These are phyloP conservation scores for Dilophus febrilis DNA, from an alignment of 2,888 invertebrate genomes.

Conservation along the genomic window DNA sequence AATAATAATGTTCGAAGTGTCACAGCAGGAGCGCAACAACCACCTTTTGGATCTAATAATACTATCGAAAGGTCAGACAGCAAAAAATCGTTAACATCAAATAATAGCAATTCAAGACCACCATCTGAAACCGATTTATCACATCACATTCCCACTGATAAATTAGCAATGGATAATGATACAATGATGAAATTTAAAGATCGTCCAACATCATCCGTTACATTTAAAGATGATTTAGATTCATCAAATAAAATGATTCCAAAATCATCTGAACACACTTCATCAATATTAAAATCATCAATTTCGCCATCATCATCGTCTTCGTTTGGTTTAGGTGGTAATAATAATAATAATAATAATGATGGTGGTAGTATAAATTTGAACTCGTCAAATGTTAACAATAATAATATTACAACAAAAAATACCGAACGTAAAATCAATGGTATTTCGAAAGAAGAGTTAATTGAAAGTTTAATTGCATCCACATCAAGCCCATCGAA, in stretches of 20 bases:
- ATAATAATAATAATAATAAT: too few relatives aligned
- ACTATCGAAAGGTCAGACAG: slow-evolving; percentile 6
- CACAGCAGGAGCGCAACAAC: too few relatives aligned
- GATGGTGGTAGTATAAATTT: too few relatives aligned
- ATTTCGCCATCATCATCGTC: background rate
- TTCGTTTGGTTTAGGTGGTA: background rate
- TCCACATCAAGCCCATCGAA: background rate
- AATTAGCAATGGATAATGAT: too few relatives aligned
- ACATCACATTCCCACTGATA: background rate
- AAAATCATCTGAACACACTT: background rate
- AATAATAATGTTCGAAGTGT: too few relatives aligned
- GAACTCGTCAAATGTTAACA: too few relatives aligned
- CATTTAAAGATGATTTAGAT: background rate
- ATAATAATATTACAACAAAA: too few relatives aligned
- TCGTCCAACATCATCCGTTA: background rate
- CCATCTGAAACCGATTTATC: background rate
- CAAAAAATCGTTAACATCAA: slow-evolving; percentile 7
- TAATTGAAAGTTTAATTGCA: background rate
- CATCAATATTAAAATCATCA: background rate
- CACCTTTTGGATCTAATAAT: too few relatives aligned
- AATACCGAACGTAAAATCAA: too few relatives aligned
- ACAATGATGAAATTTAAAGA: too few relatives aligned
- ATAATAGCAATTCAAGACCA: background rate
- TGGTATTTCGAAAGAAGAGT: too few relatives aligned
- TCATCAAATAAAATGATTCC: background rate